Percentiles rank a stretch among this genome's conserved stretches.
phyloP scores from a whole-genome alignment of 2,888 invertebrate genomes.

The Tetranychus piercei region DNA sequence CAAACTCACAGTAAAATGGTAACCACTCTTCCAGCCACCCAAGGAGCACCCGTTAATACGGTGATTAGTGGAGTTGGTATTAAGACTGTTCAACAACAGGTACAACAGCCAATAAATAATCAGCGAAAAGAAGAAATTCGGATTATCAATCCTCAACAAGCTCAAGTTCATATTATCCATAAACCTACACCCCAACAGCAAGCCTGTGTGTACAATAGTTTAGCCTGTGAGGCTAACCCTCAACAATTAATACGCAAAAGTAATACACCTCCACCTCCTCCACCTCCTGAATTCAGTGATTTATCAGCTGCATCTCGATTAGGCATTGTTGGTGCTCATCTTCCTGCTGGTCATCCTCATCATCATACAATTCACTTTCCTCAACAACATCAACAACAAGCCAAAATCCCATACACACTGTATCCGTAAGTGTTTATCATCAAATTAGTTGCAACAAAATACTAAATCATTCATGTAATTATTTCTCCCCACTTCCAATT shows the following conservation, averaged over 20 bases:
- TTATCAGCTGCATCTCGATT: constrained; percentile 30
- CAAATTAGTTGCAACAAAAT: not conserved
- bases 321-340: not conserved
- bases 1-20: not conserved
- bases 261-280: constrained; percentile 31
- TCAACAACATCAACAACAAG: constrained; percentile 1
- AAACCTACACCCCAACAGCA: constrained; percentile 17
- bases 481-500: not conserved
- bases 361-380: constrained; percentile 4
- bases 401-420: constrained; percentile 4
- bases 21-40: constrained; percentile 5
- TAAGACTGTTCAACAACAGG: constrained; percentile 2
- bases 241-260: constrained; percentile 3
- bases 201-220: constrained; percentile 3
- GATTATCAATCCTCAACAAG: not conserved
- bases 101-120: not conserved
- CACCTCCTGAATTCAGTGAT: constrained; percentile 79
- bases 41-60: not conserved
- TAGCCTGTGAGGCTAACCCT: constrained; percentile 1
- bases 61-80: not conserved
- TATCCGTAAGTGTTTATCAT: constrained; percentile 5
- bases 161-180: constrained; percentile 9
- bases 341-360: not conserved
- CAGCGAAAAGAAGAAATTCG: not conserved
- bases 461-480: too few species aligned